Base-by-base conservation (phyloP, 37 sponge, comb jelly and placozoan genomes). In the Mnemiopsis leidyi region DNA sequence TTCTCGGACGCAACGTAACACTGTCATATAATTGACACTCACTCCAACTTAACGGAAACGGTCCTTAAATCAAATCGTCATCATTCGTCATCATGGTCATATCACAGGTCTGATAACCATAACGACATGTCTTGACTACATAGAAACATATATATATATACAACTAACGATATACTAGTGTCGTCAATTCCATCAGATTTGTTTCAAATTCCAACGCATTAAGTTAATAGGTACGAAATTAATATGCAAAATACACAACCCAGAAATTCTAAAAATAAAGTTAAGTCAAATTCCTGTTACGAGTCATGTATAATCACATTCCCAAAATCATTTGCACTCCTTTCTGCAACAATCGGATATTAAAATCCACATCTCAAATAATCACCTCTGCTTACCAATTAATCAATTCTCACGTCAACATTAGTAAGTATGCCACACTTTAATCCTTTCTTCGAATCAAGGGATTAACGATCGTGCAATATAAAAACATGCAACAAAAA, bases 1-100 rank as follows among this genome's bases (percentile, higher is more conserved):
- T 23, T 16, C 79, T 77, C 79, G 79, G 79, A 77, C 79, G 32
- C 79, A 77, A 77, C 79, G 32, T 48, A 77, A 77, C 79, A 77
- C 79, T 77, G 79, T 77, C 79, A 77, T 77, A 77, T 28, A 1
- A 3, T 77, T 32, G 32, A 34, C 79, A 77, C 18, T 77, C 61
- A 48, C 61, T 48, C 61, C 13, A 18, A 18, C 61, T 48, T 13
- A 48, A 48, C 61, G 61, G 5, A 48, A 48, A 48, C 13, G 61
- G 61, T 48, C 61, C 13, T 48, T 48, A 48, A 48, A 48, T 18
- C 61, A 48, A 48, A 48, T 48, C 61, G 61, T 48, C 61, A 48
- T 48, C 61, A 13, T 48, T 48, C 13, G 61, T 48, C 61, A 13
- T 48, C 61, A 48, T 48, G 61, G 61, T 48, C 5, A 48, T 48